These are phyloP conservation scores for Pseudeuparius sepicola DNA, from an alignment of 2,888 invertebrate species.

Conservation along the genomic window DNA sequence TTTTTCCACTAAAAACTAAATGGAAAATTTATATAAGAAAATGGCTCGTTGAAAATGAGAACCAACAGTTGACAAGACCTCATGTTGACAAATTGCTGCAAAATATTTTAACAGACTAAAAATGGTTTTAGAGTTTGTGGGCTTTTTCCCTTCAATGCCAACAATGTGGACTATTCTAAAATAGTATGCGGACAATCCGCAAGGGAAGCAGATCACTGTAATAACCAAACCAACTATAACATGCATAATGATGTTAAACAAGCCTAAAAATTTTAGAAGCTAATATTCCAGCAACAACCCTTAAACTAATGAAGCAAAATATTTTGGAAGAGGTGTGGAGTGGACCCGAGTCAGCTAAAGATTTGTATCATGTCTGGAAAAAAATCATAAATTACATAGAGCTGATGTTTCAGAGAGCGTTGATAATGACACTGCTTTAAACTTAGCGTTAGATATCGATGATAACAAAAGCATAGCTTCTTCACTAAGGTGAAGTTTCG, in stretches of 20 bases:
- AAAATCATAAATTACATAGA: conserved; percentile 5
- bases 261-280: conserved; percentile 4
- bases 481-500: no score
- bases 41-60: conserved; percentile 9
- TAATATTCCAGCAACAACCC: not conserved
- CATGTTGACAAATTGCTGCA: conserved; percentile 1
- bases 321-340: conserved; percentile 5
- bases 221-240: no score
- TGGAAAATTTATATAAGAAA: conserved; percentile 11
- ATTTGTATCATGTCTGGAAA: conserved; percentile 3
- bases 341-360: conserved; percentile 1
- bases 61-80: conserved; percentile 1
- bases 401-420: no score
- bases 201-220: no score
- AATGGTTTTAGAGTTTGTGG: conserved; percentile 6
- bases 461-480: no score
- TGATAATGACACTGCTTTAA: no score
- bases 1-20: conserved; percentile 12
- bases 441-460: no score
- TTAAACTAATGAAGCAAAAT: not conserved
- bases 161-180: conserved; percentile 12
- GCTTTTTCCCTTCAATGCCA: conserved; percentile 7
- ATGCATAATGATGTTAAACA: not conserved
- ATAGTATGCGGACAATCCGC: no score
- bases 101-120: conserved; percentile 3